phyloP scores from a whole-genome alignment of 2,888 invertebrate genomes.

The Macrophya alboannulata region DNA sequence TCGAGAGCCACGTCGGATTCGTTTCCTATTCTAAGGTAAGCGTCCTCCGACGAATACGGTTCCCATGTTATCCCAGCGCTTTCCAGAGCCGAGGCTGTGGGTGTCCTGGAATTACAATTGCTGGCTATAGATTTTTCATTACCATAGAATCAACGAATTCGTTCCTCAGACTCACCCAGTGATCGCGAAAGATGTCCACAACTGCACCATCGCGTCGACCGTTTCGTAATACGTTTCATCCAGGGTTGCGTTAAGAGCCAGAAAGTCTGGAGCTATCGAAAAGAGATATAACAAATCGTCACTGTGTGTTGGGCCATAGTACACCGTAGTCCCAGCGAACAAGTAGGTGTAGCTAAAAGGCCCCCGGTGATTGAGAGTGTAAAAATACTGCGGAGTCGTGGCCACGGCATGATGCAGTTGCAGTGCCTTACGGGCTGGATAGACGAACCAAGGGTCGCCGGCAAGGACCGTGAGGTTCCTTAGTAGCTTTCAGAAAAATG shows the following conservation, averaged over 20 bases:
- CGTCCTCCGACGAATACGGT: not conserved
- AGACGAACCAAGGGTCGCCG: conserved; percentile 61
- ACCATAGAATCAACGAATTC: not conserved
- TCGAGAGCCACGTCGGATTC: not conserved
- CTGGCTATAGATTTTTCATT: not conserved
- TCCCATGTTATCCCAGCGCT: not conserved
- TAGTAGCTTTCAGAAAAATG: conserved; percentile 58
- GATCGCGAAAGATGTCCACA: conserved; percentile 27
- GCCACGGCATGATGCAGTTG: conserved; percentile 52
- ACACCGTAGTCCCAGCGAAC: too few relatives aligned
- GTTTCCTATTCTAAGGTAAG: conserved; percentile 13
- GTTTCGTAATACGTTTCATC: not conserved
- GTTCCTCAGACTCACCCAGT: conserved; percentile 29
- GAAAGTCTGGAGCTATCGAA: not conserved
- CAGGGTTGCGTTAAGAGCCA: not conserved
- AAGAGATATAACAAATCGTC: too few relatives aligned
- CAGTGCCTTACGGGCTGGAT: conserved; percentile 60
- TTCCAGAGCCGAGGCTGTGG: not conserved
- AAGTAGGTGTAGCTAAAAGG: not conserved
- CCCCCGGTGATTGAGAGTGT: not conserved
- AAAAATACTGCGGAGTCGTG: conserved; percentile 36
- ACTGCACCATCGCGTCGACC: conserved; percentile 22
- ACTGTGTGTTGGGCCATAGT: too few relatives aligned
- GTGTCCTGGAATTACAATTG: not conserved
- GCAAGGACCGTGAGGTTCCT: conserved; percentile 59